Conservation (phyloP, 2,888 invertebrate species). For the Pegoplata infirma region DNA sequence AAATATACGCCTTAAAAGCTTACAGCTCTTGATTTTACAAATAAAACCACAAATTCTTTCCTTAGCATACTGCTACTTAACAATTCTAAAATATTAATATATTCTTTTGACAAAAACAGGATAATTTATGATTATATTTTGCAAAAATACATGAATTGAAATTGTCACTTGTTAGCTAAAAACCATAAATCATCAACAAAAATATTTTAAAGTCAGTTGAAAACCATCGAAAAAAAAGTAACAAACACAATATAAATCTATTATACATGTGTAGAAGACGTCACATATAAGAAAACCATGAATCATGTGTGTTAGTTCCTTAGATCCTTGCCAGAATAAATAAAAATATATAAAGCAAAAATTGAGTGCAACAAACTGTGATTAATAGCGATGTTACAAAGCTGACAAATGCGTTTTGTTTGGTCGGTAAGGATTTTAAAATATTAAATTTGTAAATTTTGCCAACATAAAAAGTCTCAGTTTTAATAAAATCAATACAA, state of each 20-base stretch:
- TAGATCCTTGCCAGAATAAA: slow-evolving; percentile 32
- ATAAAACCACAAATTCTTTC: slow-evolving; percentile 2
- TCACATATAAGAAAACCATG: slow-evolving; percentile 59
- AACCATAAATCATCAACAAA: slow-evolving; percentile 60
- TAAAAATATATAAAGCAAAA: slow-evolving; percentile 29
- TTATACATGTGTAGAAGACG: slow-evolving; percentile 58
- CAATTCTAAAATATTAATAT: slow-evolving; percentile 59
- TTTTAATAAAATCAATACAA: slow-evolving; percentile 25
- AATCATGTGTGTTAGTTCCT: slow-evolving; percentile 42
- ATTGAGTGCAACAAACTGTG: slow-evolving; percentile 64
- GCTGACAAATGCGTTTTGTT: slow-evolving; percentile 62
- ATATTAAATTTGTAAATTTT: slow-evolving; percentile 51
- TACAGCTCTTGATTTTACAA: background rate
- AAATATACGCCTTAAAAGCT: too few relatives aligned
- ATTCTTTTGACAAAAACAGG: slow-evolving; percentile 59
- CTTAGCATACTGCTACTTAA: slow-evolving; percentile 1
- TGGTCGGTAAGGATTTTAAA: slow-evolving; percentile 25
- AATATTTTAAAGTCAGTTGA: slow-evolving; percentile 53
- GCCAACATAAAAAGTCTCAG: background rate
- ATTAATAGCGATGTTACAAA: slow-evolving; percentile 63
- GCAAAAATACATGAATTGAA: slow-evolving; percentile 62
- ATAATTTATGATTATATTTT: slow-evolving; percentile 66
- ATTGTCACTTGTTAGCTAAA: slow-evolving; percentile 62
- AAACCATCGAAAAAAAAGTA: slow-evolving; percentile 38
- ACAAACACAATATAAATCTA: slow-evolving; percentile 55